phyloP scores from a whole-genome alignment of 2,797 vertebrate genomes.

The Numenius phaeopus region DNA sequence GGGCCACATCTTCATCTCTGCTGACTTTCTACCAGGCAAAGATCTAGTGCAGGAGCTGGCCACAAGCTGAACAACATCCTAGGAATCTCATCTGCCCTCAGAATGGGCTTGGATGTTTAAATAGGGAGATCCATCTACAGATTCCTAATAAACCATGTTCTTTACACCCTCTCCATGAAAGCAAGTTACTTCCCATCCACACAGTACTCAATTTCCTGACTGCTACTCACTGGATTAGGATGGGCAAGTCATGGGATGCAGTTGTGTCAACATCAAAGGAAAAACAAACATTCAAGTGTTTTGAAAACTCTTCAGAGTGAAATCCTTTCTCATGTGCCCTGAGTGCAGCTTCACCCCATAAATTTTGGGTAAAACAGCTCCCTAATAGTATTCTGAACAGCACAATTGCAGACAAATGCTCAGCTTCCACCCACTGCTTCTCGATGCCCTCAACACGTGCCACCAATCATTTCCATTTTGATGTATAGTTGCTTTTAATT shows the following conservation, averaged over 20 bases:
- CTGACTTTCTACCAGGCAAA: neutral
- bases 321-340: neutral
- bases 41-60: neutral
- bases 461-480: neutral
- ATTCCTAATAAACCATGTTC: neutral
- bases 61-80: rapidly evolving
- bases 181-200: neutral
- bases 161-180: neutral
- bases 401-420: neutral
- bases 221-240: neutral
- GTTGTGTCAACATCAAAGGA: slow-evolving; percentile 56
- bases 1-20: neutral
- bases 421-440: neutral
- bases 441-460: neutral
- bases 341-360: neutral
- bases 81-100: neutral
- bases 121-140: neutral
- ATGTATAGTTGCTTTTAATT: neutral
- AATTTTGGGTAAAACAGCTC: neutral
- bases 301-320: slow-evolving; percentile 18
- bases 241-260: slow-evolving; percentile 1
- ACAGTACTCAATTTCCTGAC: neutral
- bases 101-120: neutral
- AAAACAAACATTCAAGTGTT: slow-evolving; percentile 36
- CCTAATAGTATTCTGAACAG: neutral